These are phyloP conservation scores for Aphis gossypii DNA, from an alignment of 1,140 invertebrate species.

Conservation along the genomic window DNA sequence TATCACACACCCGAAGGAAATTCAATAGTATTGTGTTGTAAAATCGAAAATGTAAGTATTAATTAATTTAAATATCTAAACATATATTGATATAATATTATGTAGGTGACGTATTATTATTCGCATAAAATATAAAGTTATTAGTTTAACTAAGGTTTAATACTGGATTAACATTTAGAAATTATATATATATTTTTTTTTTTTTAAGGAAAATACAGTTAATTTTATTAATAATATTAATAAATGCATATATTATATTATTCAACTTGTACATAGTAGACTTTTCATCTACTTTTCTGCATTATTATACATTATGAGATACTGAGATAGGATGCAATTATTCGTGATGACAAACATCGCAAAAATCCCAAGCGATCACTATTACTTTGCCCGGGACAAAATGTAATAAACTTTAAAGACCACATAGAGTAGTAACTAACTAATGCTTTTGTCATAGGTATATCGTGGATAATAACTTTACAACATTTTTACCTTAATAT, in stretches of 20 bases:
- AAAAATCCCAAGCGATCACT: neutral
- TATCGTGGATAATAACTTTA: neutral
- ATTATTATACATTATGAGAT: neutral
- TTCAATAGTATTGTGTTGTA: slow-evolving; percentile 88
- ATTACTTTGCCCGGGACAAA: neutral
- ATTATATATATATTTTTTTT: neutral
- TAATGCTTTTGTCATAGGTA: neutral
- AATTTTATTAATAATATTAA: neutral
- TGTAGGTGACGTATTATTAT: neutral
- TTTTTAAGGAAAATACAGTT: neutral
- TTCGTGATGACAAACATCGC: neutral
- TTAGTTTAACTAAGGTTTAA: neutral
- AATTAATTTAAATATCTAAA: neutral
- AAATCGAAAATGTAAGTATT: slow-evolving; percentile 85
- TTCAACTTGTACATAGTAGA: neutral
- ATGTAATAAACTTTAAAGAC: neutral
- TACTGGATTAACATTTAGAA: neutral
- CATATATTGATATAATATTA: neutral
- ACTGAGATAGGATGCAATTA: neutral
- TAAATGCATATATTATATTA: neutral
- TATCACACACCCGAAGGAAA: slow-evolving; percentile 89
- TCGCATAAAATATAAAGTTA: neutral
- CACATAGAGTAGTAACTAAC: neutral
- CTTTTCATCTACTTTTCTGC: neutral
- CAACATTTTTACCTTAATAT: neutral